Evolutionary conservation across 2,797 vertebrate species (phyloP).

Genomic region (Chelonia mydas): DNA sequence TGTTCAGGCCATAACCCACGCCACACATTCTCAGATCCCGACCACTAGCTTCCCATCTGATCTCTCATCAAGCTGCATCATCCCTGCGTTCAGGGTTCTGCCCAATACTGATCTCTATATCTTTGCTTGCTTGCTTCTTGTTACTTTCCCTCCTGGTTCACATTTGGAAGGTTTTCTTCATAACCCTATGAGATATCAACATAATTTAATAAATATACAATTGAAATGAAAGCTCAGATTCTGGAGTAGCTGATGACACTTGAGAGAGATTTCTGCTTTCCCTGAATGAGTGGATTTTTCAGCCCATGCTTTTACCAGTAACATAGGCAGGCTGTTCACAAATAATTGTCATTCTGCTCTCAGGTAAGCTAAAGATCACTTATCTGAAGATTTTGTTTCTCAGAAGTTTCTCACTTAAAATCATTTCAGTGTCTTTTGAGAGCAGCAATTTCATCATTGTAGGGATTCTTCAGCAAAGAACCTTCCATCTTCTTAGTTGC

Average conservation of each 20-base stretch:
- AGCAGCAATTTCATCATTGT: background rate
- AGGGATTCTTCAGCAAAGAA: background rate
- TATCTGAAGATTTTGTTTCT: background rate
- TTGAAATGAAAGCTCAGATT: background rate
- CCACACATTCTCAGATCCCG: background rate
- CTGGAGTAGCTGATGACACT: fast-evolving
- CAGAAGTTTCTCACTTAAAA: background rate
- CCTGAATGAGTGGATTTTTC: background rate
- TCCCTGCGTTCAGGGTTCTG: background rate
- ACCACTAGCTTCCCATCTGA: background rate
- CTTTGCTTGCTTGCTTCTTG: background rate
- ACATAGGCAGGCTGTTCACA: background rate
- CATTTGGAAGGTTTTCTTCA: background rate
- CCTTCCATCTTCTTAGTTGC: background rate
- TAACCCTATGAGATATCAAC: background rate
- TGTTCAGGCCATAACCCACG: background rate
- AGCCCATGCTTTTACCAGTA: background rate
- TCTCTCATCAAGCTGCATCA: background rate
- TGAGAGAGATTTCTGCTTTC: background rate
- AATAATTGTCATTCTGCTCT: background rate
- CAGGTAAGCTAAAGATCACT: background rate
- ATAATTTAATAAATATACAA: background rate
- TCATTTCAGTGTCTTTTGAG: background rate
- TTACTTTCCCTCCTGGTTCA: background rate
- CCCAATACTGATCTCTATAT: background rate